Conservation (phyloP, 2,113 vertebrate genomes). For the Trematocara marginatum region DNA sequence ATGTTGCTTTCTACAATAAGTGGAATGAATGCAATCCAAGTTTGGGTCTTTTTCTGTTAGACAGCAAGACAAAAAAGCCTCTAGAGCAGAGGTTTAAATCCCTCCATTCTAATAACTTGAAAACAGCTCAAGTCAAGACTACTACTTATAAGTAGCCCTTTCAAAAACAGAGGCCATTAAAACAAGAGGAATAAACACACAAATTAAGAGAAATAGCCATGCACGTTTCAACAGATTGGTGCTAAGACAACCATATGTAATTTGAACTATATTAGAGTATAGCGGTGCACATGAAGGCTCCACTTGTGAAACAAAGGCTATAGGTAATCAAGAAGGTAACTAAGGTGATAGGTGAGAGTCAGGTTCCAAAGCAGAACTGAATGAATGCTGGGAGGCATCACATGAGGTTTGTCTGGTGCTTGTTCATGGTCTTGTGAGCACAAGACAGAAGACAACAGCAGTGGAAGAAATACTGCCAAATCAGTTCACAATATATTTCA, state of each 20-base stretch:
- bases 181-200: background rate
- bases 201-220: background rate
- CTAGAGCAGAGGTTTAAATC: background rate
- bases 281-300: background rate
- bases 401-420: background rate
- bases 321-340: background rate
- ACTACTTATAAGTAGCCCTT: background rate
- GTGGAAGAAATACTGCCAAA: background rate
- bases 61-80: background rate
- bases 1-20: background rate
- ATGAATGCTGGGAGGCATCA: background rate
- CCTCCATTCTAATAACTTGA: background rate
- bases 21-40: background rate
- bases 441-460: background rate
- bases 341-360: background rate
- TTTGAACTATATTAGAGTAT: background rate
- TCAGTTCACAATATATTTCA: background rate
- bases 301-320: background rate
- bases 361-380: background rate
- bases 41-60: background rate
- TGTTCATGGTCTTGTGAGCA: background rate
- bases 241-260: background rate
- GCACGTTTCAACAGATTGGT: background rate
- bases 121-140: background rate
- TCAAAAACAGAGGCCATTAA: background rate